A percentile compares a stretch with the other conserved stretches of the same genome.
These are phyloP conservation scores for Aspidiotus rigidus DNA, from an alignment of 2,888 invertebrate genomes.

Conservation along the genomic window DNA sequence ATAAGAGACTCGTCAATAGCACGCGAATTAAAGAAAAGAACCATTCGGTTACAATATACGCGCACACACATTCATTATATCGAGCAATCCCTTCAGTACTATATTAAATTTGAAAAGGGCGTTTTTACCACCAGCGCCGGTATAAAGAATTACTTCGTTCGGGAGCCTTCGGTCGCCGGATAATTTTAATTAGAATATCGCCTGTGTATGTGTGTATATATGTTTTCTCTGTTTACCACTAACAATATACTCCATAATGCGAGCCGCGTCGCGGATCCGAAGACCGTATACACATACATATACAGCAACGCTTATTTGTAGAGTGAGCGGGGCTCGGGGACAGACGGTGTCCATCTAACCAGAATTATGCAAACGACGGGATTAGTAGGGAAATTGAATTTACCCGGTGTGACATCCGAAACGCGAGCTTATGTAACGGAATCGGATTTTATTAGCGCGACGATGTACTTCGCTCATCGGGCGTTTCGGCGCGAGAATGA, in stretches of 20 bases:
- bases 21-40: not conserved
- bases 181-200: slow-evolving; percentile 30
- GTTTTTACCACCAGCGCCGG: not conserved
- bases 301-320: not conserved
- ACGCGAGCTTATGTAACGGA: slow-evolving; percentile 18
- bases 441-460: slow-evolving; percentile 17
- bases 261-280: too few relatives aligned
- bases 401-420: slow-evolving; percentile 20
- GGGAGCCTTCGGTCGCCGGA: slow-evolving; percentile 8
- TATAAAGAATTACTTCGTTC: slow-evolving; percentile 25
- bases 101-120: slow-evolving; percentile 27
- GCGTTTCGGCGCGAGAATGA: too few relatives aligned
- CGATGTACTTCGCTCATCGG: not conserved
- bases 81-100: not conserved
- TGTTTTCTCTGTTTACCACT: too few relatives aligned
- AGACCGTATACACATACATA: not conserved
- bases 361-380: slow-evolving; percentile 29
- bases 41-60: not conserved
- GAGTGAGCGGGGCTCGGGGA: not conserved
- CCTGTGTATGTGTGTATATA: slow-evolving; percentile 4
- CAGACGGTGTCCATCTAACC: slow-evolving; percentile 21
- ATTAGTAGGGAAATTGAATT: slow-evolving; percentile 28
- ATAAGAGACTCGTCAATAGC: not conserved
- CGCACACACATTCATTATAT: not conserved
- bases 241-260: too few relatives aligned